These are phyloP conservation scores for Chrysolina haemoptera DNA, from an alignment of 2,888 invertebrate genomes.

Conservation along the genomic window DNA sequence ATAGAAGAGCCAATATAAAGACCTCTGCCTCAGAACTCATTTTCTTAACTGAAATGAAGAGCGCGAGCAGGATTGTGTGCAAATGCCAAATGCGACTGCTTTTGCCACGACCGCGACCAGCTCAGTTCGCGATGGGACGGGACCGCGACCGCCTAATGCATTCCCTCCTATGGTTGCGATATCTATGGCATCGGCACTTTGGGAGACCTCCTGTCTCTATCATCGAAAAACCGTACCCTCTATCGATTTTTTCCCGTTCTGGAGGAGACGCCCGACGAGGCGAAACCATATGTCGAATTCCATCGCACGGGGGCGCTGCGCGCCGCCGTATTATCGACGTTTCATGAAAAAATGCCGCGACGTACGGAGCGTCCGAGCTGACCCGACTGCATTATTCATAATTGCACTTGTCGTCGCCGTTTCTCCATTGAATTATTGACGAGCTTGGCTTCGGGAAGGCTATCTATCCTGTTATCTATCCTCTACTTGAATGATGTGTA, in stretches of 20 bases:
- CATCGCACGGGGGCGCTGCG: conserved; percentile 32
- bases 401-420: conserved; percentile 6
- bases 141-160: too few relatives aligned
- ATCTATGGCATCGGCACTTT: too few relatives aligned
- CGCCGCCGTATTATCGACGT: conserved; percentile 37
- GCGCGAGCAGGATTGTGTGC: too few relatives aligned
- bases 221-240: conserved; percentile 30
- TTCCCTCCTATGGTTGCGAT: too few relatives aligned
- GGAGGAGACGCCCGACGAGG: conserved; percentile 37
- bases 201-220: not conserved
- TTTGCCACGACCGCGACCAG: too few relatives aligned
- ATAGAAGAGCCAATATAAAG: too few relatives aligned
- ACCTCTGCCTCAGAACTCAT: too few relatives aligned
- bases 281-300: conserved; percentile 41
- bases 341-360: conserved; percentile 13
- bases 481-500: not conserved
- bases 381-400: conserved; percentile 19
- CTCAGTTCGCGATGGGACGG: too few relatives aligned
- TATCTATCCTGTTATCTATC: not conserved
- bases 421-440: conserved; percentile 5
- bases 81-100: too few relatives aligned
- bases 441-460: not conserved
- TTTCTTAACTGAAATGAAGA: too few relatives aligned
- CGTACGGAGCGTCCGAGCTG: not conserved
- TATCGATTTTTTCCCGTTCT: conserved; percentile 37